Percentiles rank a stretch among this genome's conserved stretches.
Evolutionary conservation across 2,113 vertebrate genomes (phyloP).

Genomic region (Hoplias malabaricus): DNA sequence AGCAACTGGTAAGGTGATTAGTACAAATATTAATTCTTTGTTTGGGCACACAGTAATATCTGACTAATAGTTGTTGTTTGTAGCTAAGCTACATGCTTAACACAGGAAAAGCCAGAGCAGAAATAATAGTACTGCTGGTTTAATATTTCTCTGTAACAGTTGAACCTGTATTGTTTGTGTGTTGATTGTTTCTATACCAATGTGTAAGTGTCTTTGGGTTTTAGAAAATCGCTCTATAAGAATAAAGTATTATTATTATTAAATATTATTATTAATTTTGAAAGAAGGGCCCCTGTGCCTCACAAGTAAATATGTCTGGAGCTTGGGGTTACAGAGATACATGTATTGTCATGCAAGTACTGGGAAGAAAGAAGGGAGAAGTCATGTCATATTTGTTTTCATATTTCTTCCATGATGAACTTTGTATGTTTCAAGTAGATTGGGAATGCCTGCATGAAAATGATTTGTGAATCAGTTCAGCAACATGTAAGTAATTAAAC

Average conservation of each 20-base stretch:
- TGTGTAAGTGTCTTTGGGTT: no score
- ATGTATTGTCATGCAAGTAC: not conserved
- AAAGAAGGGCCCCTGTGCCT: conserved; percentile 7
- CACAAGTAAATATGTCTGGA: not conserved
- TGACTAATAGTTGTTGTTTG: not conserved
- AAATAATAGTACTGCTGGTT: no score
- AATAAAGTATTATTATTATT: no score
- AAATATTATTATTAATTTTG: no score
- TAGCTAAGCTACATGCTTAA: not conserved
- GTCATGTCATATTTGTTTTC: not conserved
- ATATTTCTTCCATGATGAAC: not conserved
- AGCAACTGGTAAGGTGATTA: conserved; percentile 10
- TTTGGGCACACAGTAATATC: not conserved
- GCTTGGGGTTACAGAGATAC: conserved; percentile 11
- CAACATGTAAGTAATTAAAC: not conserved
- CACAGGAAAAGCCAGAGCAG: not conserved
- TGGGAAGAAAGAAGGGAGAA: not conserved
- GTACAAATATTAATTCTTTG: not conserved
- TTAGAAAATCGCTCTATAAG: no score
- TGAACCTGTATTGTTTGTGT: no score
- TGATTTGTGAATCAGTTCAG: conserved; percentile 1
- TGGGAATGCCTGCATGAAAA: conserved; percentile 15
- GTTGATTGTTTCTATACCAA: no score
- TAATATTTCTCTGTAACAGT: no score
- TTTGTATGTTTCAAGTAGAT: conserved; percentile 1